phyloP scores from a whole-genome alignment of 2,888 invertebrate species.

The Amphipyra tragopoginis region DNA sequence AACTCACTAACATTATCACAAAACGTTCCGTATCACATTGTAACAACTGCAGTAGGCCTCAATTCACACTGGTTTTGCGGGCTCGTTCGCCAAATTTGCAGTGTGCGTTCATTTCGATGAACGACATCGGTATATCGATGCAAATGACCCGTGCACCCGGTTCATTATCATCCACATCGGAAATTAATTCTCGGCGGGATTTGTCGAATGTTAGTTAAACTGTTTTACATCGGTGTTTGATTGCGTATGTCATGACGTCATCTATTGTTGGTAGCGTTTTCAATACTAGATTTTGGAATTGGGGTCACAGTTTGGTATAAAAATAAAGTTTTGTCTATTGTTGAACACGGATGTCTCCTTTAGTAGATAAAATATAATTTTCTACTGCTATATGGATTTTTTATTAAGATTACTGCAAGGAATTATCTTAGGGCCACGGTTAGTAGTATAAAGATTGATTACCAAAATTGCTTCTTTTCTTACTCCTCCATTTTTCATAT shows the following conservation, averaged over 20 bases:
- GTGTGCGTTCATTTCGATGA: conserved; percentile 71
- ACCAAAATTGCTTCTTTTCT: no score
- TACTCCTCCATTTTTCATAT: no score
- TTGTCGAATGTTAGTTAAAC: conserved; percentile 68
- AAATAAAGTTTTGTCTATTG: neutral
- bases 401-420: conserved; percentile 1
- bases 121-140: conserved; percentile 76
- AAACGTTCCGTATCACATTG: conserved; percentile 28
- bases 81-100: conserved; percentile 71
- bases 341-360: no score
- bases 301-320: no score
- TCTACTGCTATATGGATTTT: no score
- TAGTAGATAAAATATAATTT: neutral
- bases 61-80: conserved; percentile 54
- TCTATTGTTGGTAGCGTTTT: neutral
- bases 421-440: conserved; percentile 2
- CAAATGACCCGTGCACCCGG: conserved; percentile 72
- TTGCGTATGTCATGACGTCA: conserved; percentile 50
- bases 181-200: conserved; percentile 79
- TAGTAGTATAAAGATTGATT: no score
- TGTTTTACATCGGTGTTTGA: conserved; percentile 68
- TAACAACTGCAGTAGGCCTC: conserved; percentile 33
- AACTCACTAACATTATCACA: conserved; percentile 17
- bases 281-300: neutral
- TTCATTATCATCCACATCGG: conserved; percentile 81